Base-by-base conservation (phyloP, 1,140 invertebrate genomes). In the Sycophaga agraensis region DNA sequence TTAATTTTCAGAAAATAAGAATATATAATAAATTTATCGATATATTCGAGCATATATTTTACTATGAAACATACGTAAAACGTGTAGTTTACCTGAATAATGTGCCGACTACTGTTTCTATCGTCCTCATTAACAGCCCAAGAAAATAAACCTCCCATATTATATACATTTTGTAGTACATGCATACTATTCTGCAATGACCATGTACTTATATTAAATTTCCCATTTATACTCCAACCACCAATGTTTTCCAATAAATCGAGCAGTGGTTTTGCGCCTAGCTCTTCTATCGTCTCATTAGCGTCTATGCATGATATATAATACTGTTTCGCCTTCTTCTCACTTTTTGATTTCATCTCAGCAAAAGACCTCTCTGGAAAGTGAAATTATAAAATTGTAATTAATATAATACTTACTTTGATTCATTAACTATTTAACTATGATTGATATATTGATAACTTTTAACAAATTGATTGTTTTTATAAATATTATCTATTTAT, bases 91-190 rank as follows among this genome's bases (percentile, higher is more conserved):
- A 92, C 91, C 79, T 92, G 89, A 68, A 98, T 88, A 53, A 97
- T 88, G 73, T 97, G 89, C 57, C 85, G 86, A 1, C 88, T 89
- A 0, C 94, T 97, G 77, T 98, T 96, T 68, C 89, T 87, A 71
- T 97, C 94, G 74, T 98, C 94, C 76, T 96, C 94, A 5, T 90
- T 91, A 0, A 98, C 93, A 16, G 87, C 90, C 89, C 94, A 94
- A 34, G 88, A 86, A 75, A 98, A 97, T 2, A 98, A 78, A 21
- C 93, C 94, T 2, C 90, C 91, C 72, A 95, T 88, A 71, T 92
- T 93, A 74, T 92, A 94, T 37, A 86, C 84, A 77, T 94, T 94
- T 73, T 97, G 93, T 24, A 96, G 76, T 28, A 87, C 82, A 68
- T 95, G 88, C 49, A 97, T 79, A 2, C 88, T 84, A 2, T 81